These are phyloP conservation scores for Scalopus aquaticus DNA, from an alignment of 2,113 vertebrate genomes.

Conservation along the genomic window DNA sequence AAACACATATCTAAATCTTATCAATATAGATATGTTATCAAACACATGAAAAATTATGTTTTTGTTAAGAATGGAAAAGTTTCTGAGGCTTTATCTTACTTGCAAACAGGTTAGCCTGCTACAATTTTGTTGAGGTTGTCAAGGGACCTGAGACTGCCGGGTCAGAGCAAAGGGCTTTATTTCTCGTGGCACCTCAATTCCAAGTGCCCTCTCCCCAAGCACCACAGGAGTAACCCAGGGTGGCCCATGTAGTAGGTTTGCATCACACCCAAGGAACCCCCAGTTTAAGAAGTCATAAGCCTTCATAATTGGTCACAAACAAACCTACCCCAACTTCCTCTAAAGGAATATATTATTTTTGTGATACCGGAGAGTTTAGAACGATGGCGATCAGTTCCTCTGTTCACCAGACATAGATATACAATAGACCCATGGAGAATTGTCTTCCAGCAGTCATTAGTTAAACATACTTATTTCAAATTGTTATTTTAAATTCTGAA, in stretches of 20 bases:
- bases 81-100: not conserved
- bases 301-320: not conserved
- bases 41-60: not conserved
- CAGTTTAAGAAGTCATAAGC: not conserved
- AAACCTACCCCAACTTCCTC: not conserved
- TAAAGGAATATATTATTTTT: not conserved
- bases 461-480: constrained; percentile 27
- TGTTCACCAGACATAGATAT: not conserved
- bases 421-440: not conserved
- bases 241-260: not conserved
- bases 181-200: not conserved
- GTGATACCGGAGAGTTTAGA: not conserved
- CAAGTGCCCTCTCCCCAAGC: not conserved
- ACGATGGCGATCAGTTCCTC: not conserved
- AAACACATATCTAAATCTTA: not conserved
- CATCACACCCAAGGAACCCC: not conserved
- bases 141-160: not conserved
- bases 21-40: constrained; percentile 2
- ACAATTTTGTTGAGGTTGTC: not conserved
- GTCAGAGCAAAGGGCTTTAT: not conserved
- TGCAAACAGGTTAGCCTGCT: not conserved
- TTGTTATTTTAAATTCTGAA: not conserved
- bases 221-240: not conserved
- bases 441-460: not conserved
- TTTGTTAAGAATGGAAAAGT: not conserved